phyloP scores from a whole-genome alignment of 2,888 invertebrate genomes.

The Melinaea menophilus region DNA sequence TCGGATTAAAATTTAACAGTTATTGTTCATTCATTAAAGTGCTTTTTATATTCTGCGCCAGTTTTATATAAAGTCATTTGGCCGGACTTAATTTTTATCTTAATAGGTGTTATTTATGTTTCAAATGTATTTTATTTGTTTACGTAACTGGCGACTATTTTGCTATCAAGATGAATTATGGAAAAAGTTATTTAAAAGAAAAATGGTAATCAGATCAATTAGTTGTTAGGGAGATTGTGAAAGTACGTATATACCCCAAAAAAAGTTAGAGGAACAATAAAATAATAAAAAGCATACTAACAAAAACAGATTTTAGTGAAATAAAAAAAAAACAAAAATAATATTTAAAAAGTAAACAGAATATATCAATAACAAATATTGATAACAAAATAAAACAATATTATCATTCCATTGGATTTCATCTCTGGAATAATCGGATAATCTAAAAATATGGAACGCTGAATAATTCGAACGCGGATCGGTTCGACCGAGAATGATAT shows the following conservation, averaged over 20 bases:
- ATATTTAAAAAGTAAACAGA: background rate
- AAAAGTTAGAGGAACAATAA: too few species aligned
- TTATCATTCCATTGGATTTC: background rate
- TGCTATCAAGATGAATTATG: too few species aligned
- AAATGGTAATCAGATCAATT: too few species aligned
- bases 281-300: too few species aligned
- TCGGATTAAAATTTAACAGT: background rate
- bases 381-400: background rate
- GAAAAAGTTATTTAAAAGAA: too few species aligned
- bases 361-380: background rate
- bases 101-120: too few species aligned
- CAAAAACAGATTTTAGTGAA: background rate
- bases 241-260: too few species aligned
- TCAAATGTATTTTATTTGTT: too few species aligned
- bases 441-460: background rate
- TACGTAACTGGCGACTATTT: too few species aligned
- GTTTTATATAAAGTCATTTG: too few species aligned
- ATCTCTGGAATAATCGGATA: constrained; percentile 1
- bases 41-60: constrained; percentile 4
- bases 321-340: background rate
- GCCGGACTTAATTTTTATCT: too few species aligned
- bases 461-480: background rate
- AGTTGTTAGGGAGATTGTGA: too few species aligned
- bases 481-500: constrained; percentile 3
- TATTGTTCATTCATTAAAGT: constrained; percentile 2